Evolutionary conservation across 2,888 invertebrate genomes (phyloP), one percentile per base, ranked within the genome.

Genomic region (Microctonus aethiopoides): DNA sequence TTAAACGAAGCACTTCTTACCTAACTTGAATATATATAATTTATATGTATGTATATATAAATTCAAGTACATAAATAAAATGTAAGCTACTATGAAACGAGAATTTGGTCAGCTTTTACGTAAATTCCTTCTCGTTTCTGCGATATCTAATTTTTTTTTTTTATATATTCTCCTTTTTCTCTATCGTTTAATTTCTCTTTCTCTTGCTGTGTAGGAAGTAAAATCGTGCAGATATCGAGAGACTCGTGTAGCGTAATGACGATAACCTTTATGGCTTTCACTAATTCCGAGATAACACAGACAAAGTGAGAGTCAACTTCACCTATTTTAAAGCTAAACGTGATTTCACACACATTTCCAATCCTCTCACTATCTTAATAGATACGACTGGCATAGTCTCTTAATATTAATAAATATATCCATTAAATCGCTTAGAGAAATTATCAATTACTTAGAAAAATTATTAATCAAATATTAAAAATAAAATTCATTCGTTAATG

Each of bases 181-280:
- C 4, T 20, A 0, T 46, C 29, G 7, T 3, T 29, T 29, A 29
- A 5, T 5, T 7, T 16, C 7, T 46, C 46, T 16, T 46, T n/a
- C n/a, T 24, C n/a, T 26, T 46, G 29, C 56, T 34, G n/a, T 56
- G 39, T 39, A 22, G 39, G 16, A 39, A 22, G 56, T 56, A 29
- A 65, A 54, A 54, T 69, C 46, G 51, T 51, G 26, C 62, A 60
- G 70, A 74, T 78, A 78, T 78, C 78, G 74, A 65, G 71, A 72
- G 74, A 75, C 73, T 78, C 77, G 76, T 77, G 79, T 78, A 76
- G 79, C 76, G 81, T 81, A 81, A 82, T 78, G 77, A 79, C 78
- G 83, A 83, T 83, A 83, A 83, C 83, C 83, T 82, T 81, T 81
- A 80, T 79, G 78, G 79, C 80, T 79, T n/a, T n/a, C n/a, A n/a